Conservation (phyloP, 2,888 invertebrate genomes). For the Drosophila helvetica region DNA sequence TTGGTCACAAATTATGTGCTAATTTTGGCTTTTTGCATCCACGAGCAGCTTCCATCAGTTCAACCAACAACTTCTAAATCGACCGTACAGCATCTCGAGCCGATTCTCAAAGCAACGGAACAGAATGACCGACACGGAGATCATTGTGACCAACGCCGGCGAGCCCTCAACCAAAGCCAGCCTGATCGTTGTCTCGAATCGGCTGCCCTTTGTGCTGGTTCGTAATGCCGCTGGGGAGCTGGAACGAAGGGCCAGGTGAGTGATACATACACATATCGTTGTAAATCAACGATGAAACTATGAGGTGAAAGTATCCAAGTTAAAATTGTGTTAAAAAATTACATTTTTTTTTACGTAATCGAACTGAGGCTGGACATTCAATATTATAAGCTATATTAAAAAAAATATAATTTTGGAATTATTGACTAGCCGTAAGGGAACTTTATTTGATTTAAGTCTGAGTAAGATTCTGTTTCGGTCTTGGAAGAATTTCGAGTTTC, state of each 20-base stretch:
- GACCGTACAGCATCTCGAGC: background rate
- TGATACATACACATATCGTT: constrained; percentile 12
- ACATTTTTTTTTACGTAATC: background rate
- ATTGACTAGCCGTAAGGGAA: no score
- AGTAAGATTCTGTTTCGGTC: no score
- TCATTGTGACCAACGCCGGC: constrained; percentile 80
- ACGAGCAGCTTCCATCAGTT: constrained; percentile 9
- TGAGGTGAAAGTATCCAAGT: no score
- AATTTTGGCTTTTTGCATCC: constrained; percentile 8
- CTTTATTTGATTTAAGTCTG: background rate
- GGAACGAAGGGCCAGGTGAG: constrained; percentile 93
- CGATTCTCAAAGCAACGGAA: constrained; percentile 63
- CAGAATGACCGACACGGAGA: constrained; percentile 82
- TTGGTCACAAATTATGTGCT: constrained; percentile 34
- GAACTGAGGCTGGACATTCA: background rate
- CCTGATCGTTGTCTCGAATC: constrained; percentile 95
- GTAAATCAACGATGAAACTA: background rate
- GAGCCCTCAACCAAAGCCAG: constrained; percentile 86
- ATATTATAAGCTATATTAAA: no score
- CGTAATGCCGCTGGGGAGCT: constrained; percentile 89
- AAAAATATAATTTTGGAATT: background rate
- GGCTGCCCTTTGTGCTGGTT: constrained; percentile 93
- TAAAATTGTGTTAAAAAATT: no score
- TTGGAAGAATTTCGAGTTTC: no score
- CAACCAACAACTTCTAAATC: constrained; percentile 2